Base-by-base conservation (phyloP, 2,797 vertebrate species). In the Chelon labrosus region DNA sequence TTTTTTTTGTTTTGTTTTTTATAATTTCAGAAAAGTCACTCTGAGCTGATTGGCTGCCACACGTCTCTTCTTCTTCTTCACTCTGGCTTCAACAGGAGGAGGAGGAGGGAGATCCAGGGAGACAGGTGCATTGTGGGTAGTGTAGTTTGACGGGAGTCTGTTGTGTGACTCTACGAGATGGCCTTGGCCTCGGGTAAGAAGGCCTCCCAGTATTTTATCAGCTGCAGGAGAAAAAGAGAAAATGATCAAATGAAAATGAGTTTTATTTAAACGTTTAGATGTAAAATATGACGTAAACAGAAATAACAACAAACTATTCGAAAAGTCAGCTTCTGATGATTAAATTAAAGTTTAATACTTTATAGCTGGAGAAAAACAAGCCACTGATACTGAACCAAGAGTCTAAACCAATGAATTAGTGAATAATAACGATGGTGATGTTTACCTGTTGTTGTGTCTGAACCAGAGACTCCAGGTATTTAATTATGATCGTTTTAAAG, bases 161-260 rank as follows among this genome's bases (percentile, higher is more conserved):
- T 84, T 60, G 13, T 58, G 73, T 65, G 47, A 56, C 83, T 89
- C 94, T 94, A 99, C 77, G 96, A 97, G 85, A 99, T 98, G 80
- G 98, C 97, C 96, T 99, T 99, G 92, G 98, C 98, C 94, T 99
- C 98, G 44, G 98, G 98, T 89, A 98, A 93, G 92, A 99, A 99
- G 79, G 97, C 97, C 82, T 99, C 97, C 97, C 97, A 99, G 89
- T 98, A 99, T 90, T 99, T 99, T 87, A 99, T 97, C 79, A 98
- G 95, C 98, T 99, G 94, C 51, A 57, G 55, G 65, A 74, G 57
- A 35, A 17, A 42, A 47, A 41, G 2, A 75, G 19, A 51, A 13
- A 16, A 12, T 22, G 22, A 22, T 22, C 22, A 22, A 22, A 22
- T 22, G 1, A 22, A 22, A 22, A 22, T 22, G 22, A 22, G 22